Percentiles rank a stretch among this genome's conserved stretches.
These are phyloP conservation scores for Pycnonotus jocosus DNA, from an alignment of 2,113 vertebrate species.

Conservation along the genomic window DNA sequence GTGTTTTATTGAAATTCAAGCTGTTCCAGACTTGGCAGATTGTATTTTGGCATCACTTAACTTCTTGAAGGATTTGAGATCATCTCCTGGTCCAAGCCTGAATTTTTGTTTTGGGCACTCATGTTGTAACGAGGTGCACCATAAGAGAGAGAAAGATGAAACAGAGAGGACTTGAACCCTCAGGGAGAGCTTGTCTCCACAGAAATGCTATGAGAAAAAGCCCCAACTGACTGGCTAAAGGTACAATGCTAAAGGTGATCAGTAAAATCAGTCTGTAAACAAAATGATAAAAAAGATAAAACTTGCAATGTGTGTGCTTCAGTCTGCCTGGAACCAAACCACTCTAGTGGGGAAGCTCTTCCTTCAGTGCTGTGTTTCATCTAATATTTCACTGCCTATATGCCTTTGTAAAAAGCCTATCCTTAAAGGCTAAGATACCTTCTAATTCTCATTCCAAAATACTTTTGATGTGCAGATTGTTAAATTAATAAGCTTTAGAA, in stretches of 20 bases:
- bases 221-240: background rate
- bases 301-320: fast-evolving
- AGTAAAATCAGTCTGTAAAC: background rate
- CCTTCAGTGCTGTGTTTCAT: background rate
- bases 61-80: background rate
- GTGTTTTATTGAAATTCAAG: background rate
- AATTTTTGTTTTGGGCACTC: background rate
- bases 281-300: background rate
- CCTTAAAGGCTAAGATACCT: background rate
- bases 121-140: fast-evolving
- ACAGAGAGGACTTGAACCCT: background rate
- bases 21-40: background rate
- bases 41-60: background rate
- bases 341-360: background rate
- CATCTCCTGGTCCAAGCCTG: background rate
- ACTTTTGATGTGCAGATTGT: background rate
- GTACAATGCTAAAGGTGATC: background rate
- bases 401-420: background rate
- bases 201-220: background rate
- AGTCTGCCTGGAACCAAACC: background rate
- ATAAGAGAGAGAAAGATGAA: background rate
- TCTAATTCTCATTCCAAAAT: background rate
- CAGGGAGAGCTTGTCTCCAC: background rate
- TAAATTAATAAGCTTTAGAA: background rate
- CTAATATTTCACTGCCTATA: background rate